Evolutionary conservation across 2,113 vertebrate species (phyloP), one percentile per base, ranked within the genome.

Genomic region (Spizaetus ornatus): DNA sequence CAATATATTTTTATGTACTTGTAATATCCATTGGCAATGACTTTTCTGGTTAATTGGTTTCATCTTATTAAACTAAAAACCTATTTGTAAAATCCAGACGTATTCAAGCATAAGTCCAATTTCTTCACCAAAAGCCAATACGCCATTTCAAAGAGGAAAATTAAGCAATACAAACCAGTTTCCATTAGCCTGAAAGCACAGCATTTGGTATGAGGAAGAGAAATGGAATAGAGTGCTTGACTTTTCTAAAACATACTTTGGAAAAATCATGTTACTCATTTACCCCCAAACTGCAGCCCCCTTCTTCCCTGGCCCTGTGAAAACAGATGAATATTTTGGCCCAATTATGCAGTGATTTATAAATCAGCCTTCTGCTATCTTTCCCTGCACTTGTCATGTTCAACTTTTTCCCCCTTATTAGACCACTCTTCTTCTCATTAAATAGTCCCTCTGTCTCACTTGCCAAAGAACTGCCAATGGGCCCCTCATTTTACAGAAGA

Each of bases 401-500:
- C 45, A 7, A 85, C 90, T 93, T 93, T 58, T 80, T 97, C 78
- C 90, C 76, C 95, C 91, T 93, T 97, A 97, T 97, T 98, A 97
- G 96, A 98, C 97, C 97, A 95, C 96, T 98, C 97, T 83, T 93
- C 95, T 96, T 93, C 94, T 97, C 96, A 97, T 98, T 98, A 98
- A 98, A 99, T 97, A 98, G 97, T 97, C 98, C 95, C 97, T 98
- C 98, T 99, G 98, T 99, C 97, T 97, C 97, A 95, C 86, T 82
- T 95, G 98, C 99, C 98, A 98, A 99, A 98, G 98, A 98, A 98
- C 98, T 99, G 98, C 98, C 98, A 98, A 98, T 97, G 97, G 97
- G 93, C 78, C 95, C 93, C 96, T 95, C 81, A 73, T 98, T 98
- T 98, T 98, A 98, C 93, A 97, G 96, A 97, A 99, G 98, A 98